Evolutionary conservation across 2,888 invertebrate genomes (phyloP).

Genomic region (Hypsopygia costalis): DNA sequence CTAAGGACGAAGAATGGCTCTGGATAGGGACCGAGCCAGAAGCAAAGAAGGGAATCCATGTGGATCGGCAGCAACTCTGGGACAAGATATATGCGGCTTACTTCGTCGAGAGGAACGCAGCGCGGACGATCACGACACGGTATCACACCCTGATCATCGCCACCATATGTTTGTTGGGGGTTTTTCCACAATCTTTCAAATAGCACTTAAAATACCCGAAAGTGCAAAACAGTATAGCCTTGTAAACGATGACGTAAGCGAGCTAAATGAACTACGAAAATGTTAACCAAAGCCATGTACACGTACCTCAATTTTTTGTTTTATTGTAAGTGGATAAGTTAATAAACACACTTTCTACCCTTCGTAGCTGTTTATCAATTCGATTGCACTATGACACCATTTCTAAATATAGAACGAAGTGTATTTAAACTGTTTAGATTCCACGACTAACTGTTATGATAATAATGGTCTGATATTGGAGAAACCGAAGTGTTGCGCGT

Average conservation of each 20-base stretch:
- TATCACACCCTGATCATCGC: neutral
- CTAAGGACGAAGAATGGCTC: conserved; percentile 42
- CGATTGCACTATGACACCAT: no score
- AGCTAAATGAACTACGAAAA: neutral
- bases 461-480: neutral
- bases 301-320: conserved; percentile 12
- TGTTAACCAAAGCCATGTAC: conserved; percentile 28
- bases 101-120: conserved; percentile 43
- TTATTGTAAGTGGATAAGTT: conserved; percentile 2
- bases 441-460: neutral
- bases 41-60: conserved; percentile 36
- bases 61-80: conserved; percentile 47
- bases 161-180: neutral
- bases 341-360: neutral
- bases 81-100: conserved; percentile 47
- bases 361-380: no score
- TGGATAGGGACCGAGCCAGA: conserved; percentile 30
- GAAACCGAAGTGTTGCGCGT: no score
- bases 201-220: neutral
- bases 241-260: neutral
- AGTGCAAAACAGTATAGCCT: no score
- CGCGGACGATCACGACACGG: neutral
- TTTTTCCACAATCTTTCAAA: neutral
- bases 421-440: neutral
- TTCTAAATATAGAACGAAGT: no score